Conservation (phyloP, 2,888 invertebrate genomes). For the Aleiodes alternator region DNA sequence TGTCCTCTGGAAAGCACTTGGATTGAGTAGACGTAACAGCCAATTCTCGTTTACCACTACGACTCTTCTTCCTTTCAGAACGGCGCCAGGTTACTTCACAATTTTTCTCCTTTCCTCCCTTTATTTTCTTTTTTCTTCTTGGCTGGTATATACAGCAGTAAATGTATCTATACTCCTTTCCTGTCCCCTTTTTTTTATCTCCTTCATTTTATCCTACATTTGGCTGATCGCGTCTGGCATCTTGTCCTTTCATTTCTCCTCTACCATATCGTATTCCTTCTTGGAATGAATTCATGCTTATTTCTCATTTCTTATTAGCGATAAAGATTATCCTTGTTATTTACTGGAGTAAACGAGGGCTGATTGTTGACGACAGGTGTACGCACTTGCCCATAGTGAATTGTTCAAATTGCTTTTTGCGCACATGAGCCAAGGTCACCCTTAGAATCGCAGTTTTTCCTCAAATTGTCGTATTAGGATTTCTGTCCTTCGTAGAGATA, state of each 20-base stretch:
- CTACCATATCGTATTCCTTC: not conserved
- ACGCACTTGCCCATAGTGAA: conserved; percentile 43
- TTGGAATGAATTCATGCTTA: not conserved
- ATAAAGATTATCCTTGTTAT: conserved; percentile 25
- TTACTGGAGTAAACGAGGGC: conserved; percentile 46
- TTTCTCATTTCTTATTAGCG: conserved; percentile 3
- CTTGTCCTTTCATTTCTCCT: conserved; percentile 24
- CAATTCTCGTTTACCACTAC: conserved; percentile 19
- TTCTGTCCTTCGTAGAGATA: conserved; percentile 23
- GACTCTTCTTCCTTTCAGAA: not conserved
- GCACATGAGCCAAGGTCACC: conserved; percentile 26
- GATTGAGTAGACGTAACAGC: conserved; percentile 13
- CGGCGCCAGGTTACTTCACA: conserved; percentile 34
- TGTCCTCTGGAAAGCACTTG: conserved; percentile 15
- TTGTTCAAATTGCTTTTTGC: conserved; percentile 34
- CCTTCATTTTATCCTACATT: conserved; percentile 27
- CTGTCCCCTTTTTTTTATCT: not conserved
- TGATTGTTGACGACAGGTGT: conserved; percentile 55
- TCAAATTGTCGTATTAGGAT: not conserved
- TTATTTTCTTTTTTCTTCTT: not conserved
- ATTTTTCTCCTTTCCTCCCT: conserved; percentile 18
- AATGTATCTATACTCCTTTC: not conserved
- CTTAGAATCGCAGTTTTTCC: conserved; percentile 7
- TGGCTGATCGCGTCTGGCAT: conserved; percentile 44
- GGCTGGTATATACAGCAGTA: not conserved